Percentiles rank a stretch among this genome's conserved stretches.
Evolutionary conservation across 2,113 vertebrate species (phyloP).

Genomic region (Turnix velox): DNA sequence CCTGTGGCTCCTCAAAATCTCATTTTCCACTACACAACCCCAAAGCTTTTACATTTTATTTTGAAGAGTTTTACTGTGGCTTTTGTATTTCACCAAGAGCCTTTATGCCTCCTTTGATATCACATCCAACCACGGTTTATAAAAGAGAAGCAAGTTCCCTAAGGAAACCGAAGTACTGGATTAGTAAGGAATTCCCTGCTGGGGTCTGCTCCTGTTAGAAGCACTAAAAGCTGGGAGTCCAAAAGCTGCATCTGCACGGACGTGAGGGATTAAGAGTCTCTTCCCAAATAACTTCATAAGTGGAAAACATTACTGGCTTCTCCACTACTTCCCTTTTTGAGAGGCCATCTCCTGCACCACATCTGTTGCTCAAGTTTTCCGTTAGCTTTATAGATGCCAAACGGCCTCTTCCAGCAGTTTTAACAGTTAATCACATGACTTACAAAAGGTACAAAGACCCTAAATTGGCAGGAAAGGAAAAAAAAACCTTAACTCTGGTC

Average conservation of each 20-base stretch:
- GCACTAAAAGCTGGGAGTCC: accelerated
- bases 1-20: accelerated
- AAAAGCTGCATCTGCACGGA: neutral
- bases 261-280: neutral
- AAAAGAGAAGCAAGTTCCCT: neutral
- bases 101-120: neutral
- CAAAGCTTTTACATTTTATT: neutral
- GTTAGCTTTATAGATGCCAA: neutral
- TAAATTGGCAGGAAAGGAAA: neutral
- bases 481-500: neutral
- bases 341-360: neutral
- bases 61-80: neutral
- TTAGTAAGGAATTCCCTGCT: neutral
- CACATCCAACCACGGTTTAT: neutral
- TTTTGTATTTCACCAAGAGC: neutral
- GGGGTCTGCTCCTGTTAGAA: neutral
- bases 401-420: neutral
- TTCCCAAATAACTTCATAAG: neutral
- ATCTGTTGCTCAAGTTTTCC: neutral
- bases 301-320: neutral
- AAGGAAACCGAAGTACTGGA: neutral
- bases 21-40: neutral
- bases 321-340: neutral
- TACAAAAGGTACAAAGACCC: neutral
- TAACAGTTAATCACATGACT: neutral